Evolutionary conservation across 2,113 vertebrate species (phyloP).

Genomic region (Rhabdornis inornatus): DNA sequence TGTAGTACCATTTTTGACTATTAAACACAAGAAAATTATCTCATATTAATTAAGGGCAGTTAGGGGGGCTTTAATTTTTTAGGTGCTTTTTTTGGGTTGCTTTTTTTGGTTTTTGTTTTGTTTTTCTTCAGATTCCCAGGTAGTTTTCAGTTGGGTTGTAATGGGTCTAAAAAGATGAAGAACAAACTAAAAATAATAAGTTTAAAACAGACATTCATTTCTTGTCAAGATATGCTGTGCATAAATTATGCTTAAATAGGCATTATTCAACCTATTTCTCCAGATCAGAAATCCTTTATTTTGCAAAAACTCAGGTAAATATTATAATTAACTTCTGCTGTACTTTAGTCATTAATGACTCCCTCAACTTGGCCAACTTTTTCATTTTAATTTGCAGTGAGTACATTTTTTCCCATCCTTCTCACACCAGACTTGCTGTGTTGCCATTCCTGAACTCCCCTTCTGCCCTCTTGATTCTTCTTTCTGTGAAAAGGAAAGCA

Average conservation of each 20-base stretch:
- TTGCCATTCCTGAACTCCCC: background rate
- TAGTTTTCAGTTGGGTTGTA: background rate
- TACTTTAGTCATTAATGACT: background rate
- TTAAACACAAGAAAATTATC: background rate
- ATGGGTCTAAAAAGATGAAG: background rate
- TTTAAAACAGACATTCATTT: background rate
- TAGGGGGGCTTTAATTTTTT: background rate
- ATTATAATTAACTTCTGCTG: background rate
- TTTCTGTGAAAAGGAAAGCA: background rate
- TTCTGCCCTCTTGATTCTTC: background rate
- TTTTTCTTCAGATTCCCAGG: background rate
- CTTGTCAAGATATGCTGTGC: accelerated
- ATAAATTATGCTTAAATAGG: background rate
- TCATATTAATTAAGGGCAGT: background rate
- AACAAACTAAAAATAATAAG: background rate
- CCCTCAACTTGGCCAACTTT: background rate
- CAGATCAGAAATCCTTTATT: background rate
- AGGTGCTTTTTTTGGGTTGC: background rate
- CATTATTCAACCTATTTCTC: background rate
- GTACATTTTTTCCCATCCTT: background rate
- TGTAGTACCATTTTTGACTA: background rate
- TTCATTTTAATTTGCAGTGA: background rate
- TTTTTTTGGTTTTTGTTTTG: background rate
- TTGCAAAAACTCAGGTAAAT: background rate
- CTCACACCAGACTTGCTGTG: background rate